A percentile compares a stretch with the other conserved stretches of the same genome.
Conservation (phyloP, 1,140 invertebrate species). For the Monomorium pharaonis region DNA sequence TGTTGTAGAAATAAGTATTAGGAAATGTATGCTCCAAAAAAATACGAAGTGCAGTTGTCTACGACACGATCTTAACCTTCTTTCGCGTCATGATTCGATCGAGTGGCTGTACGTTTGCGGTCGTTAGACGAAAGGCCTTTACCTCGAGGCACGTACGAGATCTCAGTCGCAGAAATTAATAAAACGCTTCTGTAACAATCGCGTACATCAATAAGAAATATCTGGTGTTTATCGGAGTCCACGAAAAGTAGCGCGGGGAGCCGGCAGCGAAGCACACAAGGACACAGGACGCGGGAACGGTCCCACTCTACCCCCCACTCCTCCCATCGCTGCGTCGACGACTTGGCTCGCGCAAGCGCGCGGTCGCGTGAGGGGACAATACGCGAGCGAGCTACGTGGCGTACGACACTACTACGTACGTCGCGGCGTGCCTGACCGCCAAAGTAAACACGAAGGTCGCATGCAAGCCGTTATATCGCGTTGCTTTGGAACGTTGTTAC, state of each 20-base stretch:
- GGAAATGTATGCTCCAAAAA: neutral
- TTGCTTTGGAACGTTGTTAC: neutral
- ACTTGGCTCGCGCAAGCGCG: neutral
- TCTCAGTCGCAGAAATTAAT: neutral
- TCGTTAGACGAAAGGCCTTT: neutral
- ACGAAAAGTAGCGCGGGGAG: neutral
- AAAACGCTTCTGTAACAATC: neutral
- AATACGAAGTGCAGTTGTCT: no score
- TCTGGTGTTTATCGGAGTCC: neutral
- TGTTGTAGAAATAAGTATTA: neutral
- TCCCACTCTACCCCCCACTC: neutral
- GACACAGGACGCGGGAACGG: neutral
- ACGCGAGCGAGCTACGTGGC: neutral
- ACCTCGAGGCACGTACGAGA: neutral
- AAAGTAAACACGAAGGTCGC: neutral
- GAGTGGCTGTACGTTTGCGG: neutral
- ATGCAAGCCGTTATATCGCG: neutral
- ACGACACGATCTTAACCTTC: no score
- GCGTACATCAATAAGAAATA: neutral
- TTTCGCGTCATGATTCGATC: neutral
- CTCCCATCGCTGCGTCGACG: no score
- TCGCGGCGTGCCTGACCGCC: neutral
- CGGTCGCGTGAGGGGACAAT: neutral
- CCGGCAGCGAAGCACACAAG: no score
- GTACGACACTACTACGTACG: no score